Conservation (phyloP, 1,140 invertebrate species). For the Hesperophylax magnus region DNA sequence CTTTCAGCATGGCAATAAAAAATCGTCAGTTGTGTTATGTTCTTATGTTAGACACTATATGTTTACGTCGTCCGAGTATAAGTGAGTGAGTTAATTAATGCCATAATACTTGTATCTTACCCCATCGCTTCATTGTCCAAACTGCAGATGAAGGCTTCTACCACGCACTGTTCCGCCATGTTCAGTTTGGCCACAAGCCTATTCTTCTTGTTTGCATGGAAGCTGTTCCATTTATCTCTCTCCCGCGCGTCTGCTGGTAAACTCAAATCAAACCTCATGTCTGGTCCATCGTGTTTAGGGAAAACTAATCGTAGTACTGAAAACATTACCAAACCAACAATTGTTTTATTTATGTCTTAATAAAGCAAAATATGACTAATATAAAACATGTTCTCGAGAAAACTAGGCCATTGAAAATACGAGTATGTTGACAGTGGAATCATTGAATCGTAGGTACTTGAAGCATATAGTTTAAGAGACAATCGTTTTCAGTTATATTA, state of each 20-base stretch:
- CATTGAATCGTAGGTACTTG: no score
- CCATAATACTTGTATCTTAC: slow-evolving; percentile 20
- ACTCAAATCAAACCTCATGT: slow-evolving; percentile 52
- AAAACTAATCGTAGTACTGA: slow-evolving; percentile 49
- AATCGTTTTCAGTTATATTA: no score
- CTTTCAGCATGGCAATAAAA: no score
- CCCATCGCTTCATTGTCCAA: slow-evolving; percentile 46
- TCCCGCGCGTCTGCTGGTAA: slow-evolving; percentile 46
- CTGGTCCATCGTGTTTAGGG: slow-evolving; percentile 13
- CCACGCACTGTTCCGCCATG: slow-evolving; percentile 53
- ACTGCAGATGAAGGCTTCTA: slow-evolving; percentile 52
- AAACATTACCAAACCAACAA: background rate
- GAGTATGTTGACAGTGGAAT: no score
- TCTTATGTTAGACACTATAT: no score
- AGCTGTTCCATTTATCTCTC: slow-evolving; percentile 52
- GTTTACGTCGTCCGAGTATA: background rate
- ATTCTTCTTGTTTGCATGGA: slow-evolving; percentile 51
- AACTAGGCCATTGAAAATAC: no score
- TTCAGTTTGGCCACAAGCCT: slow-evolving; percentile 48
- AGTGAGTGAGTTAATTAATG: background rate
- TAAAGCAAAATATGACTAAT: no score
- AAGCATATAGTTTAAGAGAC: no score
- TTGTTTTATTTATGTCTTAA: no score
- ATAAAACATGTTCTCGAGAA: no score
- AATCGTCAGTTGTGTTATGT: no score